phyloP scores from a whole-genome alignment of 2,888 invertebrate genomes.

The Drosophila kokeensis region DNA sequence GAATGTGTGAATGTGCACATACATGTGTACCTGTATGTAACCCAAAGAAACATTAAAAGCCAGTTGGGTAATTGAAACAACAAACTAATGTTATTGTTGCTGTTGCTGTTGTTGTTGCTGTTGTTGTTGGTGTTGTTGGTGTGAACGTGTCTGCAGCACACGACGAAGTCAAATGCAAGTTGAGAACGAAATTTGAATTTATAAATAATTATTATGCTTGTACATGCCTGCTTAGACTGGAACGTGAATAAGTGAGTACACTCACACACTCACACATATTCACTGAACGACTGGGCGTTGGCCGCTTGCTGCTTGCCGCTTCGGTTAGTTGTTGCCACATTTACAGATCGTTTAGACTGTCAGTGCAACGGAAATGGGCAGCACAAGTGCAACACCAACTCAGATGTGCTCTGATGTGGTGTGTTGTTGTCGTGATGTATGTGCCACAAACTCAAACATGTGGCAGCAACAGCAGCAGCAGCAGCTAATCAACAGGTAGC shows the following conservation, averaged over 20 bases:
- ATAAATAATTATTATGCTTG: slow-evolving; percentile 53
- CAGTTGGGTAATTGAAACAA: slow-evolving; percentile 47
- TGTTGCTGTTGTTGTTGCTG: slow-evolving; percentile 18
- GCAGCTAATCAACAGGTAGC: slow-evolving; percentile 46
- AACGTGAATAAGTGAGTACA: slow-evolving; percentile 39
- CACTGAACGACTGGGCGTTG: slow-evolving; percentile 48
- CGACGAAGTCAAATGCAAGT: slow-evolving; percentile 20
- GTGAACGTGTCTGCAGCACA: slow-evolving; percentile 55
- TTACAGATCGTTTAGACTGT: slow-evolving; percentile 57
- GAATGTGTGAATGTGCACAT: not conserved
- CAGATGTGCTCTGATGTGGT: slow-evolving; percentile 26
- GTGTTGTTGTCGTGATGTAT: slow-evolving; percentile 15
- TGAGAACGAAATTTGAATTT: slow-evolving; percentile 63
- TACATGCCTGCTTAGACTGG: slow-evolving; percentile 23
- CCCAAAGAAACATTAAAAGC: slow-evolving; percentile 13
- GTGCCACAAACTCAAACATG: slow-evolving; percentile 28
- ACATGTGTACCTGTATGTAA: not conserved
- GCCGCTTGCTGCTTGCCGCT: slow-evolving; percentile 16
- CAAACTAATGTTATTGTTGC: slow-evolving; percentile 39
- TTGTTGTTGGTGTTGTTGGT: slow-evolving; percentile 27
- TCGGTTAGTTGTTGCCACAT: slow-evolving; percentile 30
- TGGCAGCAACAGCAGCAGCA: slow-evolving; percentile 26
- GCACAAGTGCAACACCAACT: slow-evolving; percentile 49
- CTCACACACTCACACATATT: slow-evolving; percentile 1
- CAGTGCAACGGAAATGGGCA: slow-evolving; percentile 58